Evolutionary conservation across 2,888 invertebrate species (phyloP).

Genomic region (Eueremaeus valkanovi): DNA sequence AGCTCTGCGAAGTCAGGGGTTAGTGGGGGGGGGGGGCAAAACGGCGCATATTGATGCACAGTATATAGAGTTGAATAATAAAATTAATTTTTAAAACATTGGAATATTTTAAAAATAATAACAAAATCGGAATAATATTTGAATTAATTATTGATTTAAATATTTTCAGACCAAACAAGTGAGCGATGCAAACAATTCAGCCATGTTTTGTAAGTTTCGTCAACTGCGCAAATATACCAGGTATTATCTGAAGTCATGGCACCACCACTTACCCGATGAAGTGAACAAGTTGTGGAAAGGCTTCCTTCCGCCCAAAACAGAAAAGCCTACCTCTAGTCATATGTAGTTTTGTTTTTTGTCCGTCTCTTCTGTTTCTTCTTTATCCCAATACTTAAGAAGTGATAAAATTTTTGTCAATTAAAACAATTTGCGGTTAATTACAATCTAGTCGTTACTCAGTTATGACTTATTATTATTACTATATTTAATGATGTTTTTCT

Average conservation of each 20-base stretch:
- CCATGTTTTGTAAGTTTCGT: slow-evolving; percentile 87
- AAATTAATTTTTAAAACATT: too few relatives aligned
- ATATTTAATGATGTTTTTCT: slow-evolving; percentile 1
- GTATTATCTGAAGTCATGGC: slow-evolving; percentile 87
- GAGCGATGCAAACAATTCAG: slow-evolving; percentile 73
- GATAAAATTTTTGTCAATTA: background rate
- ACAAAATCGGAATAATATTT: background rate
- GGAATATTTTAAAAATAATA: too few relatives aligned
- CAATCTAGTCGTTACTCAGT: background rate
- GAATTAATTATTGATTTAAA: background rate
- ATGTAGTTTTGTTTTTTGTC: slow-evolving; percentile 8
- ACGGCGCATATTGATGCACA: too few relatives aligned
- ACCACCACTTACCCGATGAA: slow-evolving; percentile 71
- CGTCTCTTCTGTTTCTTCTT: background rate
- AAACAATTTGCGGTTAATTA: background rate
- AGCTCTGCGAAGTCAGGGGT: too few relatives aligned
- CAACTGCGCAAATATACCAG: slow-evolving; percentile 85
- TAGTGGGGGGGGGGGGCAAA: too few relatives aligned
- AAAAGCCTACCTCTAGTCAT: slow-evolving; percentile 37
- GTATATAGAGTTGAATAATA: too few relatives aligned
- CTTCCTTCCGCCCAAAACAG: slow-evolving; percentile 48
- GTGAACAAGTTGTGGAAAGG: slow-evolving; percentile 48
- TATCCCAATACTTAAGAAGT: background rate
- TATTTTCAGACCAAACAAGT: slow-evolving; percentile 69
- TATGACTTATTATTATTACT: too few relatives aligned